Percentiles rank a stretch among this genome's conserved stretches.
phyloP scores from a whole-genome alignment of 2,113 vertebrate species.

The Hassar affinis region DNA sequence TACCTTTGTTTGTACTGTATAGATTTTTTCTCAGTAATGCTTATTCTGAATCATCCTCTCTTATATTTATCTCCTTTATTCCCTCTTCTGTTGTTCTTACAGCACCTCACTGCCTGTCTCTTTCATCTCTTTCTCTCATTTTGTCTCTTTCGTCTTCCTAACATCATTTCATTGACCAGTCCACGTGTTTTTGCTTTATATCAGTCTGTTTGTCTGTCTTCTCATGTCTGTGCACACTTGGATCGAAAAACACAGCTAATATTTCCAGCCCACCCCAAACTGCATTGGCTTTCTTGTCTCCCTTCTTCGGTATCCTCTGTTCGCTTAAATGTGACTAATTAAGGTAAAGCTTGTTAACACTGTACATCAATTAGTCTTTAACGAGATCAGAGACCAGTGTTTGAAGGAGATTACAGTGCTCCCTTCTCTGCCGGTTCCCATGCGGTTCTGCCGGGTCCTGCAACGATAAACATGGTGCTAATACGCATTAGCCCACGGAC shows the following conservation, averaged over 20 bases:
- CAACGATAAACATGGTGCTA: slow-evolving; percentile 60
- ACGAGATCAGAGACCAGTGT: slow-evolving; percentile 76
- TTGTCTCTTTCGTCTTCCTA: slow-evolving; percentile 23
- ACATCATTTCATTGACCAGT: slow-evolving; percentile 56
- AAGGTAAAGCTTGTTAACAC: slow-evolving; percentile 79
- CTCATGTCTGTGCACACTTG: background rate
- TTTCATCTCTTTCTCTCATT: background rate
- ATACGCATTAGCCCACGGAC: slow-evolving; percentile 54
- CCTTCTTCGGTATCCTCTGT: slow-evolving; percentile 55
- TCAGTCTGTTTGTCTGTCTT: slow-evolving; percentile 22
- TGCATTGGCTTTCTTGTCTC: slow-evolving; percentile 40
- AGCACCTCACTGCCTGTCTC: slow-evolving; percentile 15
- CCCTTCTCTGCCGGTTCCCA: slow-evolving; percentile 53
- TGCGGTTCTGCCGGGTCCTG: slow-evolving; percentile 48
- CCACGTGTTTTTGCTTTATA: slow-evolving; percentile 27
- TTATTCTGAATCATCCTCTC: slow-evolving; percentile 15
- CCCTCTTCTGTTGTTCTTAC: slow-evolving; percentile 49
- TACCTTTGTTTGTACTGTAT: slow-evolving; percentile 52
- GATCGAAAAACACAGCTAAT: slow-evolving; percentile 16
- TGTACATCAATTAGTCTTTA: slow-evolving; percentile 76
- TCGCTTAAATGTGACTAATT: slow-evolving; percentile 75
- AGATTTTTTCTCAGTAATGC: slow-evolving; percentile 60
- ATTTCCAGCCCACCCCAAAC: slow-evolving; percentile 45
- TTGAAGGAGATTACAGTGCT: slow-evolving; percentile 70
- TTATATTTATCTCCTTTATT: slow-evolving; percentile 32